Percentiles rank a stretch among this genome's conserved stretches.
phyloP scores from a whole-genome alignment of 2,797 vertebrate genomes.

The Carcharodon carcharias region DNA sequence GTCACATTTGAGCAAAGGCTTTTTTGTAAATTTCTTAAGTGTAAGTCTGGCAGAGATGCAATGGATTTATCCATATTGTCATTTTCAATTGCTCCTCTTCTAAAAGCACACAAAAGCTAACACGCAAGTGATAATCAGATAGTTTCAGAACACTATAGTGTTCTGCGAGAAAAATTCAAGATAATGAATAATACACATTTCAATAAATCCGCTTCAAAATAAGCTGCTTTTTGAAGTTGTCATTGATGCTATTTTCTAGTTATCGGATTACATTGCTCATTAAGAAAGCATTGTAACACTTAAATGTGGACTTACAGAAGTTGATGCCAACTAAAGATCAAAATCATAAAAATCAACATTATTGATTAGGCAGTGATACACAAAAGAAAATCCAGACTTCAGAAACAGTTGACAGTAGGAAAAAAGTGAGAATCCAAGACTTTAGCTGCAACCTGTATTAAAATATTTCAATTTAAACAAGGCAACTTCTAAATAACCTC shows the following conservation, averaged over 20 bases:
- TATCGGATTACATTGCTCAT: not conserved
- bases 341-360: not conserved
- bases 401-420: not conserved
- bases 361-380: not conserved
- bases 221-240: not conserved
- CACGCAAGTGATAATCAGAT: not conserved
- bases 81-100: not conserved
- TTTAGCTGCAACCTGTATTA: not conserved
- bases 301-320: not conserved
- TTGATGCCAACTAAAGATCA: not conserved
- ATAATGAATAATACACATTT: not conserved
- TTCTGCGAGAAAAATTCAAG: not conserved
- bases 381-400: not conserved
- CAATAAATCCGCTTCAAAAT: conserved; percentile 5
- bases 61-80: not conserved
- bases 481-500: not conserved
- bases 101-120: conserved; percentile 4
- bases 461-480: not conserved
- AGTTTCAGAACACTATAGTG: not conserved
- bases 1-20: not conserved
- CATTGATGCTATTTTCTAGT: not conserved
- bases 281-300: not conserved
- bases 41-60: not conserved
- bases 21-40: not conserved
- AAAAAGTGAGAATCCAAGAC: not conserved